phyloP scores from a whole-genome alignment of 2,797 vertebrate species.

The Carapus acus region DNA sequence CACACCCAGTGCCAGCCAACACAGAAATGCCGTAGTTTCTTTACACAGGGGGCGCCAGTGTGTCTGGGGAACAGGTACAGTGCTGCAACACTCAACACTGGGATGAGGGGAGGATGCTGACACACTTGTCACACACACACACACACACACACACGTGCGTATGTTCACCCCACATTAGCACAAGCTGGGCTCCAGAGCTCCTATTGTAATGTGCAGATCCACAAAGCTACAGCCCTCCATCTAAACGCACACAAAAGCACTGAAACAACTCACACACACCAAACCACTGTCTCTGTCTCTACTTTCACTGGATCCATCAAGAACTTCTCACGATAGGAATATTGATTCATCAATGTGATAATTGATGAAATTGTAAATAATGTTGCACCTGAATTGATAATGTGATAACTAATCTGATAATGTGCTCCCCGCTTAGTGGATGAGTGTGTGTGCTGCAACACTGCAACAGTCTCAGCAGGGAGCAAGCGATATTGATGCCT shows the following conservation, averaged over 20 bases:
- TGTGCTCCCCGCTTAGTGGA: slow-evolving; percentile 22
- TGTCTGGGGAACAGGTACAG: slow-evolving; percentile 8
- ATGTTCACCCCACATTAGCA: too few relatives aligned
- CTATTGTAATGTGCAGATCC: too few relatives aligned
- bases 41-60: slow-evolving; percentile 2
- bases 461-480: slow-evolving; percentile 30
- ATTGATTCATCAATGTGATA: neutral
- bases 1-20: slow-evolving; percentile 3
- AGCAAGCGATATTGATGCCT: slow-evolving; percentile 42
- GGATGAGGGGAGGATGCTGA: neutral
- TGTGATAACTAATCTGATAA: too few relatives aligned
- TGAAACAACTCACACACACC: slow-evolving; percentile 40
- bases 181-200: too few relatives aligned
- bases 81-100: slow-evolving; percentile 13
- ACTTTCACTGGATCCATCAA: too few relatives aligned
- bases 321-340: slow-evolving; percentile 33
- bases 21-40: neutral
- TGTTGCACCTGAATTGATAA: too few relatives aligned
- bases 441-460: slow-evolving; percentile 18
- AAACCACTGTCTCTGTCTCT: too few relatives aligned
- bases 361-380: slow-evolving; percentile 23
- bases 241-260: slow-evolving; percentile 40
- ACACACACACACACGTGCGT: slow-evolving; percentile 20
- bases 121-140: neutral
- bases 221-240: slow-evolving; percentile 53